These are phyloP conservation scores for Sinella curviseta DNA, from an alignment of 1,140 invertebrate species.

Conservation along the genomic window DNA sequence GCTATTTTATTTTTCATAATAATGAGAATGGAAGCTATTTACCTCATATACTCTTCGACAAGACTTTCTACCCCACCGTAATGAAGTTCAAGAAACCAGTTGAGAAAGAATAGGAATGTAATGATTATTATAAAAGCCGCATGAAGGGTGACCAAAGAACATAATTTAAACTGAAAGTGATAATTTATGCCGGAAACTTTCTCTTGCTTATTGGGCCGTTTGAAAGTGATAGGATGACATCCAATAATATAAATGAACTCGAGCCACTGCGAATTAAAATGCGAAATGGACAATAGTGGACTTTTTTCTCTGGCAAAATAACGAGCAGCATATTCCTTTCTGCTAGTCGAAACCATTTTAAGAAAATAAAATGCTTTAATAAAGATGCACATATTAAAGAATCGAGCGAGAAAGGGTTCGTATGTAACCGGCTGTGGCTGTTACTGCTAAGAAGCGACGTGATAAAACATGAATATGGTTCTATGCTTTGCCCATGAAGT, in stretches of 20 bases:
- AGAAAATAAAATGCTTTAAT: too few species aligned
- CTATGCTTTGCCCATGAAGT: too few species aligned
- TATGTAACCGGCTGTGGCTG: too few species aligned
- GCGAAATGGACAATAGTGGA: not conserved
- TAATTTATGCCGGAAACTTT: too few species aligned
- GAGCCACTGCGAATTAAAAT: not conserved
- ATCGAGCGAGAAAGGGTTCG: too few species aligned
- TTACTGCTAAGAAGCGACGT: too few species aligned
- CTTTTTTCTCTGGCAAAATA: not conserved
- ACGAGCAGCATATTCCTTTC: not conserved
- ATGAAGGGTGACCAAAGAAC: not conserved
- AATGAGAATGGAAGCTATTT: too few species aligned
- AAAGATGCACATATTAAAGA: too few species aligned
- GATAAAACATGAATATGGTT: too few species aligned
- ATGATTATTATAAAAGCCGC: not conserved
- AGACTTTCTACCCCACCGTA: not conserved
- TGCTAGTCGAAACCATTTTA: too few species aligned
- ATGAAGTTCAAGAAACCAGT: not conserved
- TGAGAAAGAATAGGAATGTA: not conserved
- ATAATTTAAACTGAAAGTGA: not conserved
- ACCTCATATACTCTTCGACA: too few species aligned
- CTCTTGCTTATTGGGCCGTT: not conserved
- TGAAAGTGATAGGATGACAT: not conserved
- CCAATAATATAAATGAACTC: not conserved
- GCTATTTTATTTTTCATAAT: too few species aligned